Evolutionary conservation across 2,888 invertebrate species (phyloP), one percentile per base, ranked within the genome.

Genomic region (Drosophila hamatofila): DNA sequence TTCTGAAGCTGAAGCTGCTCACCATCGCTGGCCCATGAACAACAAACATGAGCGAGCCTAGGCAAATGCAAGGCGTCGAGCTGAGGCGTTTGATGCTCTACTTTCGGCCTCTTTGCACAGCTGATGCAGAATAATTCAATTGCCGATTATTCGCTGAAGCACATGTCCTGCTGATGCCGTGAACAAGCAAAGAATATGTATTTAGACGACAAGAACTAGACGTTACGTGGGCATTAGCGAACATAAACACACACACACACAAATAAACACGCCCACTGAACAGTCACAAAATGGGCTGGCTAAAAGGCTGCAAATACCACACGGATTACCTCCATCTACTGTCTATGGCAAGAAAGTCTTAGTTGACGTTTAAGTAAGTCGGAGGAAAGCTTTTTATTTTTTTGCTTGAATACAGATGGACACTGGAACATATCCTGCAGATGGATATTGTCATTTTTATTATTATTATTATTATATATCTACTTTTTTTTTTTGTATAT

Each of bases 61-160:
- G 46, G 64, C 72, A 61, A 30, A 44, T 56, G 75, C 30, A 41
- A 72, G 76, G 76, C 76, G 76, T 76, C 64, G 25, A 68, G 64
- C 49, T 67, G 46, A 49, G 67, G 49, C 72, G 76, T 65, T 56
- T 76, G 51, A 72, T 76, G 62, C 76, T 21, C 39, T 63, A 49
- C 59, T 59, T 52, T 23, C 37, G 35, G 33, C 59, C 12, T n/a
- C 30, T 30, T 30, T 30, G 30, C 30, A 30, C 30, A 11, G 30
- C 11, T 75, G 65, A 75, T 66, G 71, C 75, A 54, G 62, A 63
- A 57, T 60, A 63, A 54, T 39, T 63, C 9, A 55, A 58, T 58
- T 30, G 46, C 4, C 57, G 63, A 54, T 63, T 60, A 52, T 25
- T 56, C 35, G 16, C 25, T 11, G 27, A 27, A 44, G 39, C 21